Evolutionary conservation across 2,888 invertebrate species (phyloP).

Genomic region (Arctia plantaginis): DNA sequence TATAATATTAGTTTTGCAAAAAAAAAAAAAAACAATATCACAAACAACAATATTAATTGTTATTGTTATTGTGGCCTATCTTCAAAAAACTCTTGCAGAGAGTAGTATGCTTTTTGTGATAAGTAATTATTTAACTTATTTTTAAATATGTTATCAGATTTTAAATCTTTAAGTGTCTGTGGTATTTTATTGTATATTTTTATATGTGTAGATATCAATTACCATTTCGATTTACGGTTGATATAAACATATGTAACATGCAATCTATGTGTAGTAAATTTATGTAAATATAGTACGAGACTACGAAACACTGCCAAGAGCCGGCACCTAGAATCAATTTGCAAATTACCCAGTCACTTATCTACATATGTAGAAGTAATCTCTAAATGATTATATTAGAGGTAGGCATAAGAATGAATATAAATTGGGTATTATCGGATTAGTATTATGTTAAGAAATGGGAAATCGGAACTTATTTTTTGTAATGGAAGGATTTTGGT

Average conservation of each 20-base stretch:
- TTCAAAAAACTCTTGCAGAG: no score
- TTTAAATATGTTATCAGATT: no score
- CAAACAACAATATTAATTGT: no score
- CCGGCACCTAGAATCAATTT: constrained; percentile 62
- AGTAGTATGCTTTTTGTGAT: no score
- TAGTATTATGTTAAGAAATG: neutral
- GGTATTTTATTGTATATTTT: no score
- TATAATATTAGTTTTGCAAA: no score
- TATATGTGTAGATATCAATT: constrained; percentile 36
- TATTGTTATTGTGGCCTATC: no score
- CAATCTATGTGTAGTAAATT: constrained; percentile 44
- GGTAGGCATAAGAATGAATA: constrained; percentile 8
- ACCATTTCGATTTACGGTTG: constrained; percentile 37
- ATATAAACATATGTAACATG: constrained; percentile 37
- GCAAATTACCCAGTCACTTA: constrained; percentile 59
- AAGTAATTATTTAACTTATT: no score
- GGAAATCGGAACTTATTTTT: no score
- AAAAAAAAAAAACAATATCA: no score
- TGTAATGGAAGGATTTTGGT: no score
- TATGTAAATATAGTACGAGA: constrained; percentile 48
- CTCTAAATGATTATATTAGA: constrained; percentile 33
- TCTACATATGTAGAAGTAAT: constrained; percentile 26
- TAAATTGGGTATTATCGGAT: neutral
- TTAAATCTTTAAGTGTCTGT: no score
- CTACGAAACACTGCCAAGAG: constrained; percentile 57